Conservation (phyloP, 2,888 invertebrate species). For the Halictus ligatus region DNA sequence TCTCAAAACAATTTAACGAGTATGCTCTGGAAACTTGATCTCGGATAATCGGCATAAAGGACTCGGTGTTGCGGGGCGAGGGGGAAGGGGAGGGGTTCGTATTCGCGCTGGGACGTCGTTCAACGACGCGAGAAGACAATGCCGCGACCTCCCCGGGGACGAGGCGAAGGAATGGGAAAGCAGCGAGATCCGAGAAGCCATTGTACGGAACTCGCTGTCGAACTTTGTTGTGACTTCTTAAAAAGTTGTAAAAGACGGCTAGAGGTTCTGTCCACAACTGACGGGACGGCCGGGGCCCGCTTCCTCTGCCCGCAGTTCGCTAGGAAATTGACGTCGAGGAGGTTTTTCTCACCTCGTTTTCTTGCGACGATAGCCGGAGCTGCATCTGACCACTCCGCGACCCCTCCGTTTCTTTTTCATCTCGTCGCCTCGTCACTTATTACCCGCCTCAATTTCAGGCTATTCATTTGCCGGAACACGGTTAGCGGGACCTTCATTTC, state of each 20-base stretch:
- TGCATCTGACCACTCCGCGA: slow-evolving; percentile 22
- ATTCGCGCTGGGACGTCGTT: slow-evolving; percentile 48
- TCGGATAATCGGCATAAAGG: slow-evolving; percentile 68
- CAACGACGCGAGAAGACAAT: slow-evolving; percentile 76
- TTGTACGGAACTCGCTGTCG: slow-evolving; percentile 78
- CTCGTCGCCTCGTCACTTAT: slow-evolving; percentile 34
- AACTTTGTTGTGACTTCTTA: slow-evolving; percentile 79
- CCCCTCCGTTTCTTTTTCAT: background rate
- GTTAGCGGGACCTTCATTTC: background rate
- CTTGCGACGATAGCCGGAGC: slow-evolving; percentile 44
- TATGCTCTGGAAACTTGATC: slow-evolving; percentile 65
- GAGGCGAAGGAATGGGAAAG: slow-evolving; percentile 52
- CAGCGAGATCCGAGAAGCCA: slow-evolving; percentile 73
- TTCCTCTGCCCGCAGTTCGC: slow-evolving; percentile 38
- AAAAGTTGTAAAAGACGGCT: slow-evolving; percentile 77
- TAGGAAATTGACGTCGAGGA: slow-evolving; percentile 72
- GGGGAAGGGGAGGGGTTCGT: background rate
- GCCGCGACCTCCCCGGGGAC: slow-evolving; percentile 63
- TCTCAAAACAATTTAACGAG: slow-evolving; percentile 69
- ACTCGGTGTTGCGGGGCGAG: slow-evolving; percentile 34
- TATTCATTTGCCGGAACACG: slow-evolving; percentile 2
- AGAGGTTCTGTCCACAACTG: slow-evolving; percentile 67
- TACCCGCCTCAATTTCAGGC: slow-evolving; percentile 24
- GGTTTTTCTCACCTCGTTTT: slow-evolving; percentile 64
- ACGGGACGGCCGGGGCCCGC: slow-evolving; percentile 66